Base-by-base conservation (phyloP, 2,797 vertebrate genomes). In the Trichosurus vulpecula region DNA sequence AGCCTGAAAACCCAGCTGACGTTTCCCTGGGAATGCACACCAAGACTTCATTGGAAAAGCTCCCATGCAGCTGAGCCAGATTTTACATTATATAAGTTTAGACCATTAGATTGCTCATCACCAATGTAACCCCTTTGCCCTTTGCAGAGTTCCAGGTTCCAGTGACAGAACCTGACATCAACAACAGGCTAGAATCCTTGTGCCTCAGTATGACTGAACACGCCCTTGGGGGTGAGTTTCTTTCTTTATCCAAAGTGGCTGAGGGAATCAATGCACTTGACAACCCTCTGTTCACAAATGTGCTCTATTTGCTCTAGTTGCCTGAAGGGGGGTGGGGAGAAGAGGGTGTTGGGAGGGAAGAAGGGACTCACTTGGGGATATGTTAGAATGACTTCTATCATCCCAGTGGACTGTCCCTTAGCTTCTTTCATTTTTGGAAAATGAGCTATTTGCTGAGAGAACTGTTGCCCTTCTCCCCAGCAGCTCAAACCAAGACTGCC, bases 171-270 rank as follows among this genome's bases (percentile, higher is more conserved):
- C 99, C 99, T 74, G 99, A 99, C 98, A 99, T 99, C 98, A 99
- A 99, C 99, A 99, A 99, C 98, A 99, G 99, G 96, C 99, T 99
- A 96, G 99, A 99, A 99, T 99, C 99, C 97, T 98, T 99, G 98
- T 99, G 99, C 98, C 99, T 99, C 98, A 99, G 99, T 98, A 99
- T 99, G 99, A 99, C 99, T 0, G 99, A 99, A 98, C 99, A 99
- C 56, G 99, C 99, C n/a, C 98, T 99, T 98, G 99, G 99, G 98
- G 99, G 99, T 99, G 98, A 99, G 98, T 98, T 81, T 95, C 92
- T 55, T 94, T 47, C 3, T 3, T 0, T 95, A 58, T 35, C 96
- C 91, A 25, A 94, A 53, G 96, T 96, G 52, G 19, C 27, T 0
- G 0, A 19, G 2, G 5, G 0, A 61, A 61, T 2, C 2, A 53